These are phyloP conservation scores for Uropsilus gracilis DNA, from an alignment of 2,113 vertebrate genomes.

Conservation along the genomic window DNA sequence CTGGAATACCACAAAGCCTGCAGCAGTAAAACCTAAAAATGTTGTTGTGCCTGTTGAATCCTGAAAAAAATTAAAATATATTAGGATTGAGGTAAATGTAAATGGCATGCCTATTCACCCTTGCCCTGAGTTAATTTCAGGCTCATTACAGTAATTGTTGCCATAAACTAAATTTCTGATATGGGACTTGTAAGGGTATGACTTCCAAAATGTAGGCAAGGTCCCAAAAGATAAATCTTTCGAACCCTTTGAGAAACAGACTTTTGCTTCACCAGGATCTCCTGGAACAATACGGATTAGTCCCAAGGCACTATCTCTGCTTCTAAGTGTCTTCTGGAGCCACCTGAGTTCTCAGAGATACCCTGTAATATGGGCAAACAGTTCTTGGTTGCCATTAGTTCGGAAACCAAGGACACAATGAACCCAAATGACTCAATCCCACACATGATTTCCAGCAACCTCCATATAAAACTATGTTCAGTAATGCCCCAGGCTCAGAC, in stretches of 20 bases:
- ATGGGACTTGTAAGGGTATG: background rate
- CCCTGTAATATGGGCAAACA: background rate
- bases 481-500: background rate
- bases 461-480: background rate
- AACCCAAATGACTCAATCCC: background rate
- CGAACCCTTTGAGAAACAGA: background rate
- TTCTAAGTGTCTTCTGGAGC: background rate
- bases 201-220: background rate
- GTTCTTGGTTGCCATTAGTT: background rate
- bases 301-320: background rate
- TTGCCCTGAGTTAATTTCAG: background rate
- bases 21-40: constrained; percentile 97
- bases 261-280: background rate
- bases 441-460: background rate
- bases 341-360: background rate
- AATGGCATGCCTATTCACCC: background rate
- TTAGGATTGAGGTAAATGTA: constrained; percentile 26
- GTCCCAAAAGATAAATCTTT: background rate
- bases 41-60: constrained; percentile 96
- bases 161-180: background rate
- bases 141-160: background rate
- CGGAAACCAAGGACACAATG: background rate
- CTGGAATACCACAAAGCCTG: constrained; percentile 98
- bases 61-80: constrained; percentile 78
- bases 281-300: background rate